Percentiles rank a stretch among this genome's conserved stretches.
Conservation (phyloP, 2,797 vertebrate genomes). For the Melanotaenia maccullochi region DNA sequence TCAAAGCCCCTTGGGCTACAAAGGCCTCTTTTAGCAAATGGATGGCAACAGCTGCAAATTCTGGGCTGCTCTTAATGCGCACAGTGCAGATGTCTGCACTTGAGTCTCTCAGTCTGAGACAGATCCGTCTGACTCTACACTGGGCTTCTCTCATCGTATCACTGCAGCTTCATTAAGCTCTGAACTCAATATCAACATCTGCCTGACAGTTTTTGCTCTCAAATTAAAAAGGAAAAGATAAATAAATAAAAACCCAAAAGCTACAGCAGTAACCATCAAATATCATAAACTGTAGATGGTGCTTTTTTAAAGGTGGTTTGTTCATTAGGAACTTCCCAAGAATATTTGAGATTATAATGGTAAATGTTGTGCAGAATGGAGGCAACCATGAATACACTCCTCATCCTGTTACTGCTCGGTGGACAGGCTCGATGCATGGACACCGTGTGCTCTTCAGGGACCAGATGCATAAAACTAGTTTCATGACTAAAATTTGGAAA, state of each 20-base stretch:
- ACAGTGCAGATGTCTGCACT: slow-evolving; percentile 76
- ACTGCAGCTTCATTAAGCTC: slow-evolving; percentile 61
- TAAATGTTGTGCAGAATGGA: not conserved
- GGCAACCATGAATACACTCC: too few relatives aligned
- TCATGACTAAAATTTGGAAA: too few relatives aligned
- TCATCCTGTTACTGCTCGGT: too few relatives aligned
- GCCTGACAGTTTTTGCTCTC: slow-evolving; percentile 45
- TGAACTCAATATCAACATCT: slow-evolving; percentile 58
- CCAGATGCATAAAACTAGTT: not conserved
- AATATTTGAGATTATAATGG: not conserved
- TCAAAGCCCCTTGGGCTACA: slow-evolving; percentile 77
- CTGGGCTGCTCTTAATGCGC: slow-evolving; percentile 73
- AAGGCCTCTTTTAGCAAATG: slow-evolving; percentile 78
- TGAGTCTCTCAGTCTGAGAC: slow-evolving; percentile 71
- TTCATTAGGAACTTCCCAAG: not conserved
- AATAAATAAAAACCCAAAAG: slow-evolving; percentile 12
- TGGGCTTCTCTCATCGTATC: slow-evolving; percentile 54
- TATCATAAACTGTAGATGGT: not conserved
- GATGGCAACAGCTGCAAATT: slow-evolving; percentile 80
- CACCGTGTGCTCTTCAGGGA: not conserved
- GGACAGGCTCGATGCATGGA: not conserved
- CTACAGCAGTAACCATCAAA: slow-evolving; percentile 19
- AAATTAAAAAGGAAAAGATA: slow-evolving; percentile 28
- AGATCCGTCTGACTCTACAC: slow-evolving; percentile 67
- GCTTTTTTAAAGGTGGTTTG: not conserved